Evolutionary conservation across 2,113 vertebrate species (phyloP).

Genomic region (Eolophus roseicapilla): DNA sequence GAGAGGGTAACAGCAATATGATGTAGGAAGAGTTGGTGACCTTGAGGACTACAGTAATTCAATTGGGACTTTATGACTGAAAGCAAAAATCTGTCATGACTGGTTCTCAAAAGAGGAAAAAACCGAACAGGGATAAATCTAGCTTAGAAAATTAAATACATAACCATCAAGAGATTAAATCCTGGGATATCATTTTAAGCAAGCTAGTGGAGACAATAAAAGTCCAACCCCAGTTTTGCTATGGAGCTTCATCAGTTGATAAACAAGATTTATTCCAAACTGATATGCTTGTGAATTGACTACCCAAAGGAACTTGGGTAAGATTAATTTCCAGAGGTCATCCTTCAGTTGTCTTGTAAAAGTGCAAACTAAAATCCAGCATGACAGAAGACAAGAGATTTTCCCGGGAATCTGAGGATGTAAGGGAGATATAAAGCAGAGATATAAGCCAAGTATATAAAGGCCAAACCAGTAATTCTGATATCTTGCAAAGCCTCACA

Average conservation of each 20-base stretch:
- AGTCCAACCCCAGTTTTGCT: background rate
- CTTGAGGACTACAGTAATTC: background rate
- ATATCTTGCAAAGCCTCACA: background rate
- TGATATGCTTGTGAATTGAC: background rate
- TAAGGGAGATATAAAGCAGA: background rate
- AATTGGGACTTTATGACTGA: background rate
- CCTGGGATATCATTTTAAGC: background rate
- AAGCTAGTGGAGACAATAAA: background rate
- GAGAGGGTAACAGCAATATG: background rate
- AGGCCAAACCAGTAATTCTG: background rate
- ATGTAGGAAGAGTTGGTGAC: background rate
- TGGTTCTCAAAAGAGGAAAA: background rate
- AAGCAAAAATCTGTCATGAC: background rate
- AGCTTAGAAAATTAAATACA: background rate
- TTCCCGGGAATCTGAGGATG: background rate
- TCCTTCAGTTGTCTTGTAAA: background rate
- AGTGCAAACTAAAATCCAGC: background rate
- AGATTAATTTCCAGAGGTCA: background rate
- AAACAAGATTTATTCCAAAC: background rate
- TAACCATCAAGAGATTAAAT: background rate
- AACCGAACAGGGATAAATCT: background rate
- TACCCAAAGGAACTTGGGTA: background rate
- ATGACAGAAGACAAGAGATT: background rate
- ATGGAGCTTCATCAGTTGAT: background rate
- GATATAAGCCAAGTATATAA: background rate